Evolutionary conservation across 2,113 vertebrate genomes (phyloP), one percentile per base, ranked within the genome.

Genomic region (Ciconia stormi): DNA sequence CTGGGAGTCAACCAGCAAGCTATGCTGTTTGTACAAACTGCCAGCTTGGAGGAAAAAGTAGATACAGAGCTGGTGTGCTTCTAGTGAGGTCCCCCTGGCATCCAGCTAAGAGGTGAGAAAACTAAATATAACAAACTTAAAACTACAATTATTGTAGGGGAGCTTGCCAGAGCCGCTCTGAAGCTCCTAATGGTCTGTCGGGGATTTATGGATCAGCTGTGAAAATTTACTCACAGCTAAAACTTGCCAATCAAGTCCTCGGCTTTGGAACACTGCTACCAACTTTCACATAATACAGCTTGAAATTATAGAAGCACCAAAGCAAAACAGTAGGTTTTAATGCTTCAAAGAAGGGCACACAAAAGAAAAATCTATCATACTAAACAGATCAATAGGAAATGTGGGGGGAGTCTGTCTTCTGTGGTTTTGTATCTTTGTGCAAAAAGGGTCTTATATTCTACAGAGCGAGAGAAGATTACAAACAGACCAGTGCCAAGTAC

Each of bases 181-280:
- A 97, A 97, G 94, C 93, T 96, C 87, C 91, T 97, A 97, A 96
- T 97, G 97, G 94, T 94, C 94, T 95, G 95, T 73, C 30, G 17
- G 89, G 96, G 97, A 97, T 97, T 97, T 97, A 96, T 97, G 94
- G 94, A 95, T 97, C 97, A 97, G 96, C 97, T 97, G 97, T 97
- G 97, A 97, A 97, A 97, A 96, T 97, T 95, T 95, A 95, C 74
- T 93, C 96, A 63, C 91, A 95, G 95, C 77, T 95, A 95, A 96
- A 97, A 97, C 95, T 96, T 97, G 97, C 94, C 96, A 97, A 95
- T 97, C 97, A 97, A 94, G 87, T 73, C 84, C 74, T 83, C 7
- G 4, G 89, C 93, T 89, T 95, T 80, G 70, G 67, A 91, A 87
- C 74, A 53, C 91, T 40, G 94, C 82, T 83, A 95, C 81, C 77